These are phyloP conservation scores for Tetrax tetrax DNA, from an alignment of 2,113 vertebrate genomes.

Conservation along the genomic window DNA sequence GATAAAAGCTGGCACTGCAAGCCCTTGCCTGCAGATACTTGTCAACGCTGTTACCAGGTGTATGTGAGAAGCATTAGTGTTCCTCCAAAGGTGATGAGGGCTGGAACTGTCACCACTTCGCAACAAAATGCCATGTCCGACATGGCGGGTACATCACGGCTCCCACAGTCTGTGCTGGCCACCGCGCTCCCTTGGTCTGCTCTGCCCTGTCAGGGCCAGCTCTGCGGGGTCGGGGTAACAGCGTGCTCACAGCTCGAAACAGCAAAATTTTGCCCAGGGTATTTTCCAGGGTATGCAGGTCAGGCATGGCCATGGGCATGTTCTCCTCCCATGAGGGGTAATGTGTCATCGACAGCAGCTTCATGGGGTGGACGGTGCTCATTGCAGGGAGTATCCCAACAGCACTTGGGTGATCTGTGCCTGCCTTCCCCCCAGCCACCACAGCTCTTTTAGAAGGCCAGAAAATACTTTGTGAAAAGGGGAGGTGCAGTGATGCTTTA, in stretches of 20 bases:
- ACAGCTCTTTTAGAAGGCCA: not conserved
- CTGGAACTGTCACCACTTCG: not conserved
- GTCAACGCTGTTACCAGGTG: not conserved
- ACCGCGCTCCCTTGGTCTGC: not conserved
- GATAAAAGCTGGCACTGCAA: not conserved
- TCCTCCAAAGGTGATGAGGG: not conserved
- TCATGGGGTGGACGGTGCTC: not conserved
- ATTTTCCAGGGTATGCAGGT: not conserved
- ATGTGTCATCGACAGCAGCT: not conserved
- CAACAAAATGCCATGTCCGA: rapidly evolving
- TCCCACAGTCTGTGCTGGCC: rapidly evolving
- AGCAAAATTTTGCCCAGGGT: not conserved
- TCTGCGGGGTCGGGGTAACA: not conserved
- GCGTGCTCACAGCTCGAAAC: rapidly evolving
- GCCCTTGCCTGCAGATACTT: not conserved
- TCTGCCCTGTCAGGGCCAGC: not conserved
- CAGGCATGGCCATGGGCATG: rapidly evolving
- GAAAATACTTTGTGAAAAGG: not conserved
- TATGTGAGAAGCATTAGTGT: rapidly evolving
- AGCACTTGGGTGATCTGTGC: not conserved
- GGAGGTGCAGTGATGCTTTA: rapidly evolving
- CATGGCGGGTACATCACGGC: rapidly evolving
- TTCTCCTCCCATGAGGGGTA: not conserved
- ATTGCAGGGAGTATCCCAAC: not conserved
- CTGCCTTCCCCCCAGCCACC: not conserved